Base-by-base conservation (phyloP, 1,140 invertebrate species). In the Onthophagus taurus region DNA sequence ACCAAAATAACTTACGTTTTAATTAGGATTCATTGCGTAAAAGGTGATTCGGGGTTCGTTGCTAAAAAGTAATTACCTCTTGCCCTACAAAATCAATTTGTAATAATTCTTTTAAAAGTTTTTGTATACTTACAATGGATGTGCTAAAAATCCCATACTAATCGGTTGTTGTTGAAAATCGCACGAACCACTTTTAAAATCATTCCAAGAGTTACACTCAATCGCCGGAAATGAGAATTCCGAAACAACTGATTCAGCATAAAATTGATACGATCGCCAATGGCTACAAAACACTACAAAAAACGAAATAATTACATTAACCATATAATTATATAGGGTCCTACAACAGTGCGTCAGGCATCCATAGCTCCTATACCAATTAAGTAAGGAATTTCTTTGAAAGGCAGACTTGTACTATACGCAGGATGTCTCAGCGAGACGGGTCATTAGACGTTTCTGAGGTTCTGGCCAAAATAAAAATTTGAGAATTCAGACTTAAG, bases 251-350 rank as follows among this genome's bases (percentile, higher is more conserved):
- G 81, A 82, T 61, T 84, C 80, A 0, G 69, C 75, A 47, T 77
- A 85, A 53, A 77, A 85, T 38, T 74, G 63, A 46, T 75, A 75
- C 0, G 82, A 72, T 35, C 81, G 67, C 35, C 76, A 77, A 52
- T 87, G 83, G 55, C 82, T 85, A 58, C 83, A 85, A n/a, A 75
- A 75, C 50, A 81, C 82, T 85, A 49, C 11, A 61, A 63, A 38
- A 48, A 45, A 50, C 37, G n/a, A n/a, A n/a, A n/a, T n/a, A n/a
- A n/a, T n/a, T n/a, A n/a, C n/a, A n/a, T n/a, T n/a, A n/a, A n/a
- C n/a, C n/a, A n/a, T n/a, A n/a, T n/a, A n/a, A n/a, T n/a, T n/a
- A n/a, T n/a, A n/a, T n/a, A n/a, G n/a, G n/a, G n/a, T n/a, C n/a
- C n/a, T n/a, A n/a, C n/a, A n/a, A n/a, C n/a, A n/a, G n/a, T n/a